Percentiles rank a stretch among this genome's conserved stretches.
These are phyloP conservation scores for Acanthosepion lycidas DNA, from an alignment of 2,888 invertebrate genomes.

Conservation along the genomic window DNA sequence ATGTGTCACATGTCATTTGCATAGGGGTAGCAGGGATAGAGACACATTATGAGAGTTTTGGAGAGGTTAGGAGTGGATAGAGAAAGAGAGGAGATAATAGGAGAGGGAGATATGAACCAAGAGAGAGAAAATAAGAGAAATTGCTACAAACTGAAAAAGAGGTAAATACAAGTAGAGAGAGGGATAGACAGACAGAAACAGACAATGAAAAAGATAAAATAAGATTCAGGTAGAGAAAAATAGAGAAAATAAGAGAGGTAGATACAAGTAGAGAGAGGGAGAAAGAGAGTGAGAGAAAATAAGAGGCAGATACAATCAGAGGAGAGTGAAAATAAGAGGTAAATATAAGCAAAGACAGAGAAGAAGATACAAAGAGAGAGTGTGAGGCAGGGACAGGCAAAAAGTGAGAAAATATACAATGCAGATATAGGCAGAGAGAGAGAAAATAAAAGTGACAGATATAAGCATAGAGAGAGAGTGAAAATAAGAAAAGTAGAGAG, in stretches of 20 bases:
- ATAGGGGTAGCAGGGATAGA: background rate
- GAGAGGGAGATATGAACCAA: too few relatives aligned
- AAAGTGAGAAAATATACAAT: background rate
- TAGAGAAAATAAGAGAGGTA: too few relatives aligned
- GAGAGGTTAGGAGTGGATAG: background rate
- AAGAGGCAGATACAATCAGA: background rate
- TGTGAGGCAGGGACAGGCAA: too few relatives aligned
- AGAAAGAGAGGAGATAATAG: background rate
- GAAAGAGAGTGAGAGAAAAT: too few relatives aligned
- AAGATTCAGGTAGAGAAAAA: too few relatives aligned
- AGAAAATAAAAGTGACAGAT: too few relatives aligned
- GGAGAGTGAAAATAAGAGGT: background rate
- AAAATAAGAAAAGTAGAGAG: too few relatives aligned
- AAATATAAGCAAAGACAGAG: background rate
- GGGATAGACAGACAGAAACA: background rate
- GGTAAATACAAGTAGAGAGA: background rate
- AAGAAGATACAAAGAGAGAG: background rate
- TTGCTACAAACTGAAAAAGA: background rate
- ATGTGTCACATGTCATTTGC: too few relatives aligned
- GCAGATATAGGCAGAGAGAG: background rate
- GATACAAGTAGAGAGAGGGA: background rate
- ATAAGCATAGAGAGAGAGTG: too few relatives aligned
- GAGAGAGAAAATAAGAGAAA: background rate
- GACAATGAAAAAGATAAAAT: background rate
- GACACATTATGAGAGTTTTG: background rate